phyloP scores from a whole-genome alignment of 2,113 vertebrate species.

The Cathartes aura region DNA sequence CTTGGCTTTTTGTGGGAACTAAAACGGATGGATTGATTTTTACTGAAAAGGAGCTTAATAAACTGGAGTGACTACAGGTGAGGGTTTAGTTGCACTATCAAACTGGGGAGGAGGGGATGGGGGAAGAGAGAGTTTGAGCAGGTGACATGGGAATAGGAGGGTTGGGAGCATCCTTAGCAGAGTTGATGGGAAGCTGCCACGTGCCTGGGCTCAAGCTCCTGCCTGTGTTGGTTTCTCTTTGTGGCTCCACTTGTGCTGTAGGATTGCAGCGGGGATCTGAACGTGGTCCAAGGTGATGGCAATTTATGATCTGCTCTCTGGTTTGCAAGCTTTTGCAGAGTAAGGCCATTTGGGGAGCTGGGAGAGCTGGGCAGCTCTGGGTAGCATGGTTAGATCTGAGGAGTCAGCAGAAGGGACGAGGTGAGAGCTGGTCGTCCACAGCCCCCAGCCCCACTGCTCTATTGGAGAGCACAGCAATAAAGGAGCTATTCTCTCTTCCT shows the following conservation, averaged over 20 bases:
- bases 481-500: background rate
- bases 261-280: background rate
- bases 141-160: background rate
- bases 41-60: background rate
- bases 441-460: background rate
- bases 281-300: background rate
- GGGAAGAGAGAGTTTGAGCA: background rate
- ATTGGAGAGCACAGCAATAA: background rate
- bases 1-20: background rate
- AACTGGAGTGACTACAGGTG: background rate
- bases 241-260: accelerated
- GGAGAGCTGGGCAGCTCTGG: background rate
- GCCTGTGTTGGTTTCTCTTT: background rate
- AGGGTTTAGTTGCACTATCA: background rate
- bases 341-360: background rate
- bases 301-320: background rate
- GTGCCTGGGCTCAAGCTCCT: background rate
- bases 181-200: background rate
- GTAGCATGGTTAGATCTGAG: background rate
- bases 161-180: background rate
- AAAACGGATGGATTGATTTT: background rate
- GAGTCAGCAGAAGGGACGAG: background rate
- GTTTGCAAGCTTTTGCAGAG: background rate
- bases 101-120: background rate
- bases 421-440: background rate